A percentile compares a stretch with the other conserved stretches of the same genome.
Conservation (phyloP, 2,888 invertebrate species). For the Andrena bicolor region DNA sequence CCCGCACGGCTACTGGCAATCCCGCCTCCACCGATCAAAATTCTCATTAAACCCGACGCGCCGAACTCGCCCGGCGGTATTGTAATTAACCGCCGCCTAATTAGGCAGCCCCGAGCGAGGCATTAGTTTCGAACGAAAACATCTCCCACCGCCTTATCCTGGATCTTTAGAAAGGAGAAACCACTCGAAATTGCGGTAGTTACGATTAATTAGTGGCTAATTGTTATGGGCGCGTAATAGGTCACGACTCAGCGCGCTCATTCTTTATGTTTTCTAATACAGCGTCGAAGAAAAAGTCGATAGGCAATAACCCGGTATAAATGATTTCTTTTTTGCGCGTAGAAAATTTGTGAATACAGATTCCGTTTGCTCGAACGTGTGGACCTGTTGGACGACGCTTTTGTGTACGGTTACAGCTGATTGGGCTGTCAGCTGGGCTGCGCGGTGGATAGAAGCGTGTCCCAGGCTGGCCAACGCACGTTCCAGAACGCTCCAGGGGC, state of each 20-base stretch:
- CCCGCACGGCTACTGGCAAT: slow-evolving; percentile 6
- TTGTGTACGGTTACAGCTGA: slow-evolving; percentile 76
- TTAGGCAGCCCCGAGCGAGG: not conserved
- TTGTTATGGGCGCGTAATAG: slow-evolving; percentile 7
- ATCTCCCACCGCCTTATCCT: not conserved
- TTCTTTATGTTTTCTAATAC: not conserved
- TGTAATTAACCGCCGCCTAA: slow-evolving; percentile 8
- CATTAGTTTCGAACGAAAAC: not conserved
- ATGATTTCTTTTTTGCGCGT: not conserved
- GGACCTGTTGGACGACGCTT: slow-evolving; percentile 76
- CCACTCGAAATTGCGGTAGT: slow-evolving; percentile 12
- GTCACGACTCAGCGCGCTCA: slow-evolving; percentile 1
- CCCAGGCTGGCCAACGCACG: slow-evolving; percentile 55
- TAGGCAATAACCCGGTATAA: not conserved
- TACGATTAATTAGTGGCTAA: slow-evolving; percentile 14
- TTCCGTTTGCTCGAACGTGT: slow-evolving; percentile 34
- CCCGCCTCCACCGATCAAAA: not conserved
- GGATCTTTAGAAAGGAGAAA: slow-evolving; percentile 31
- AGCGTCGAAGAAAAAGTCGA: not conserved
- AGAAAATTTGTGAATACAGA: not conserved
- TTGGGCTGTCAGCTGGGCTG: slow-evolving; percentile 74
- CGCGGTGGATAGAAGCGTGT: slow-evolving; percentile 60
- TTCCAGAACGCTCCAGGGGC: slow-evolving; percentile 52
- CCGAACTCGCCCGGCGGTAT: not conserved
- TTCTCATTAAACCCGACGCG: not conserved